Base-by-base conservation (phyloP, 2,113 vertebrate genomes). In the Todiramphus chloris region DNA sequence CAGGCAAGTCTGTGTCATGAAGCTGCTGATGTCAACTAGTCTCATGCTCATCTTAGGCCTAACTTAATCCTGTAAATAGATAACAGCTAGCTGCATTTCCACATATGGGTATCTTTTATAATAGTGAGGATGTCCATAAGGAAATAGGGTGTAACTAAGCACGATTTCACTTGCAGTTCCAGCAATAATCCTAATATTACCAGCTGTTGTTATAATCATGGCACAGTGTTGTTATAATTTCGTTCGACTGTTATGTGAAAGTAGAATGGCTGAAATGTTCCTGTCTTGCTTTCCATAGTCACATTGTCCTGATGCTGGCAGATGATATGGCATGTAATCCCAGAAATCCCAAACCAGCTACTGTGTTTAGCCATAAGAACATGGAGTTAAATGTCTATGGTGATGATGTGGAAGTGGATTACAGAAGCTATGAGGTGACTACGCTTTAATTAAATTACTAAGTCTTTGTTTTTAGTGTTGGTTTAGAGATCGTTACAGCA, bases 241-340 rank as follows among this genome's bases (percentile, higher is more conserved):
- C 53, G 1, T 85, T 76, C 68, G 62, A 31, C 16, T 75, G 16
- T 74, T 80, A 23, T 0, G 6, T 83, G 50, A 43, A 68, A 43
- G 30, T 13, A 89, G 72, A 85, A 69, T 30, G 13, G 6, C 53
- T 87, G 25, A 83, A 93, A 51, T 63, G 18, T 14, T 64, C 50
- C 69, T 70, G 59, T 69, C 31, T 85, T 87, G 24, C 87, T 79
- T 89, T 75, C 67, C 18, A 7, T 83, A 99, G 99, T 95, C 99
- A 99, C 96, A 99, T 99, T 94, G 99, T 99, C 66, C 96, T 99
- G 95, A 99, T 99, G 99, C 97, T 99, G 89, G 99, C 99, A 28
- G 99, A 99, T 83, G 99, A 99, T 95, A 99, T 99, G 99, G 99
- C 99, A 5, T 99, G 99, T 96, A 99, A 99, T 97, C 98, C 99